Conservation (phyloP, 2,797 vertebrate species). For the Carapus acus region DNA sequence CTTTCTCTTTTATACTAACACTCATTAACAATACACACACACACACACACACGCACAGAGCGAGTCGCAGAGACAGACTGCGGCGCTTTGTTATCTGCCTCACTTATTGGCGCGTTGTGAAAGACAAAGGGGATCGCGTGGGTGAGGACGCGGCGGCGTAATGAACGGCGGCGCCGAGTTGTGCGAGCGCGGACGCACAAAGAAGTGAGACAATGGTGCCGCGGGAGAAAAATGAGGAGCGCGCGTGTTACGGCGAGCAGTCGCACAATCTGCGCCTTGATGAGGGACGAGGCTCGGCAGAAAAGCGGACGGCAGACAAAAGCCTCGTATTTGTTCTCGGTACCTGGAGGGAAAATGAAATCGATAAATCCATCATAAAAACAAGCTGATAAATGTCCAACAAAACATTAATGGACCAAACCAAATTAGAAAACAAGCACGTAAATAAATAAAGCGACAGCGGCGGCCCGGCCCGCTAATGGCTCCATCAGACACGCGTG, state of each 20-base stretch:
- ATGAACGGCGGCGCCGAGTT: conserved; percentile 7
- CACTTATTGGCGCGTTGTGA: conserved; percentile 15
- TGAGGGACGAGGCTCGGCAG: conserved; percentile 3
- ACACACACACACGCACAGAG: no score
- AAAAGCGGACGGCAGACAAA: no score
- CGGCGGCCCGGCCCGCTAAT: no score
- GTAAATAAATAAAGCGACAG: no score
- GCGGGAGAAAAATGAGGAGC: conserved; percentile 15
- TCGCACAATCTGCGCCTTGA: conserved; percentile 17
- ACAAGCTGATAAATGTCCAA: no score
- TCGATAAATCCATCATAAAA: no score
- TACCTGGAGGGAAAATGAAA: background rate
- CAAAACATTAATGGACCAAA: no score
- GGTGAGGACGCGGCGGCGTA: background rate
- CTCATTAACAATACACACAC: no score
- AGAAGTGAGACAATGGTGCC: conserved; percentile 17
- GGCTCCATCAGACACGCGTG: no score
- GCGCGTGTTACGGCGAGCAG: conserved; percentile 10
- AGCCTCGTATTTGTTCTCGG: background rate
- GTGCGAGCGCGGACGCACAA: conserved; percentile 7
- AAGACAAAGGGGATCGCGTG: conserved; percentile 2
- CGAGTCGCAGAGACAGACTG: conserved; percentile 11
- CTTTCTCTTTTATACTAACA: no score
- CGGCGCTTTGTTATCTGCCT: conserved; percentile 4
- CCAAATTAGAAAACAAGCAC: no score